Evolutionary conservation across 2,888 invertebrate genomes (phyloP), one percentile per base, ranked within the genome.

Genomic region (Sminthurides aquaticus): DNA sequence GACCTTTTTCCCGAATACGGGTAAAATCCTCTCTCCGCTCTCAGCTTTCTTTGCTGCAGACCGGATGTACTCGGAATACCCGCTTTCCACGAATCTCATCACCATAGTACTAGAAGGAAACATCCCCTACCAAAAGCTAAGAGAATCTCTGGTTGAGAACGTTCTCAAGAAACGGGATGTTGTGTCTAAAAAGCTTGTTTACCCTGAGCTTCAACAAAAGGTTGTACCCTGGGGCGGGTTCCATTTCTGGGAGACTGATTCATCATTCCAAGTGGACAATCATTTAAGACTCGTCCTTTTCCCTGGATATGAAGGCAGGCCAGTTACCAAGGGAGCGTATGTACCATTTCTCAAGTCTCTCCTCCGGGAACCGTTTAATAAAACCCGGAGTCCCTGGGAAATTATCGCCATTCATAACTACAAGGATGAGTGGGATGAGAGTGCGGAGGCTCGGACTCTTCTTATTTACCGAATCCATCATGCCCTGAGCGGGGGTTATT

Each of bases 311-410:
- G 48, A 49, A 27, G 34, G 22, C 11, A 57, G 28, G 18, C 22
- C 49, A 8, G 48, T 57, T 25, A 26, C 57, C 1, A 24, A 27
- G 5, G 54, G 58, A 1, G 20, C 28, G 1, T 52, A 49, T 2
- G 2, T 49, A 5, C 49, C 49, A 22, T 22, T 57, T 2, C 20
- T 58, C 2, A 63, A 63, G 20, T 20, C 48, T 2, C 28, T 63
- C 3, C 48, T 57, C 26, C n/a, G 25, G 18, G 26, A 29, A n/a
- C 60, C 68, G 1, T 74, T 69, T 48, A 57, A 65, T 0, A 27
- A 20, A 5, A 57, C 64, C 26, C 62, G 62, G 26, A 66, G 70
- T 34, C 74, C 74, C 0, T 74, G 74, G 74, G 74, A 74, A 60
- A 60, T 68, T 2, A 62, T 70, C 8, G 49, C 71, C 1, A 22